Conservation (phyloP, 1,140 invertebrate species). For the Microvelia longipes region DNA sequence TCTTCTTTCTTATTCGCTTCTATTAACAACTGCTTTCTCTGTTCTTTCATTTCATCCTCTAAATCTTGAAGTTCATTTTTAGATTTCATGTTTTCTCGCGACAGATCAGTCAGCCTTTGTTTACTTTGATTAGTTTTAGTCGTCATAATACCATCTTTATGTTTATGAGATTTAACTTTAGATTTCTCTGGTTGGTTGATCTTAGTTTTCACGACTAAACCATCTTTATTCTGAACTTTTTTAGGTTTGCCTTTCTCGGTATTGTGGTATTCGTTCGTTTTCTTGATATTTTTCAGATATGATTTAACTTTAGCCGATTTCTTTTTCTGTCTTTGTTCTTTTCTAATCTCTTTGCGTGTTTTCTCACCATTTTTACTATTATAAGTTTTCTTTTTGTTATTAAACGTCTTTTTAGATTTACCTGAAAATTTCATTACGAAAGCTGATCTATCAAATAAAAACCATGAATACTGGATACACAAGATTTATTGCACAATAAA, state of each 20-base stretch:
- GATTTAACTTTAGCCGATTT: conserved; percentile 37
- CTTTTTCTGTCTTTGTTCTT: conserved; percentile 36
- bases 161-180: conserved; percentile 3
- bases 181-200: conserved; percentile 25
- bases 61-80: conserved; percentile 29
- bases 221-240: conserved; percentile 24
- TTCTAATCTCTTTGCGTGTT: conserved; percentile 42
- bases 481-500: too few species aligned
- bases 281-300: conserved; percentile 35
- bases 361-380: not conserved
- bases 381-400: not conserved
- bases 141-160: not conserved
- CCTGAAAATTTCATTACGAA: not conserved
- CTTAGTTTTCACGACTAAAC: conserved; percentile 25
- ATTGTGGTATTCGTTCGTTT: conserved; percentile 20
- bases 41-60: conserved; percentile 36
- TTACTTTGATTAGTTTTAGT: not conserved
- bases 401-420: conserved; percentile 1
- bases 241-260: conserved; percentile 22
- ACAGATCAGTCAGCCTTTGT: not conserved
- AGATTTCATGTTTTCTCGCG: conserved; percentile 3
- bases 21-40: conserved; percentile 43
- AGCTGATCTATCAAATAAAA: too few species aligned
- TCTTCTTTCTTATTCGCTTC: conserved; percentile 66
- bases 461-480: too few species aligned